Conservation (phyloP, 2,113 vertebrate genomes). For the Macquaria australasica region DNA sequence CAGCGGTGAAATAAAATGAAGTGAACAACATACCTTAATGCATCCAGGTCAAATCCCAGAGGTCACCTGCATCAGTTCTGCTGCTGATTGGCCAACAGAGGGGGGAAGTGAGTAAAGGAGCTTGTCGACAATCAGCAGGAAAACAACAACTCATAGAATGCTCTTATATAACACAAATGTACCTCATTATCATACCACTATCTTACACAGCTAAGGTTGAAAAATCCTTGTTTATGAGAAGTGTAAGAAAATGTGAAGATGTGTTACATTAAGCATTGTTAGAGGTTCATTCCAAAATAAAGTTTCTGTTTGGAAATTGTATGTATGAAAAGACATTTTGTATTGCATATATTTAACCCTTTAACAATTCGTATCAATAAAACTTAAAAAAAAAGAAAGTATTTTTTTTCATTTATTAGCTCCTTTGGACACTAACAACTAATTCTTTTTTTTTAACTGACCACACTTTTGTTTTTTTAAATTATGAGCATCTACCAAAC, state of each 20-base stretch:
- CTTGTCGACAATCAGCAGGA: neutral
- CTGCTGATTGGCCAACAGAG: constrained; percentile 81
- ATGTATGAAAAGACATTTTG: neutral
- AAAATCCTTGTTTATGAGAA: neutral
- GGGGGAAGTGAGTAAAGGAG: constrained; percentile 79
- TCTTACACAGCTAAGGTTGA: neutral
- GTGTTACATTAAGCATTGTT: neutral
- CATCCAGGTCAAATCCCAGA: neutral
- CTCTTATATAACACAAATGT: constrained; percentile 1
- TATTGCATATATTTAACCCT: neutral
- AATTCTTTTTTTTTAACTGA: too few species aligned
- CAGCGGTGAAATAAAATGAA: neutral
- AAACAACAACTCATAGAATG: neutral
- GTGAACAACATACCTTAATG: neutral
- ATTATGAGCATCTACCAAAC: too few species aligned
- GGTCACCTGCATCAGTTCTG: constrained; percentile 41
- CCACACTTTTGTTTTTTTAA: too few species aligned
- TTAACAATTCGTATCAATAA: neutral
- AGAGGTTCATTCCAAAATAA: neutral
- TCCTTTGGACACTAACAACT: too few species aligned
- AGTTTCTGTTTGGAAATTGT: neutral
- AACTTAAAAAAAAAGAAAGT: neutral
- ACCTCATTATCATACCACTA: neutral
- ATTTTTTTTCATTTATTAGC: too few species aligned
- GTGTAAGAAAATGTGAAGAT: neutral